Evolutionary conservation across 2,888 invertebrate species (phyloP), one percentile per base, ranked within the genome.

Genomic region (Eupithecia insigniata): DNA sequence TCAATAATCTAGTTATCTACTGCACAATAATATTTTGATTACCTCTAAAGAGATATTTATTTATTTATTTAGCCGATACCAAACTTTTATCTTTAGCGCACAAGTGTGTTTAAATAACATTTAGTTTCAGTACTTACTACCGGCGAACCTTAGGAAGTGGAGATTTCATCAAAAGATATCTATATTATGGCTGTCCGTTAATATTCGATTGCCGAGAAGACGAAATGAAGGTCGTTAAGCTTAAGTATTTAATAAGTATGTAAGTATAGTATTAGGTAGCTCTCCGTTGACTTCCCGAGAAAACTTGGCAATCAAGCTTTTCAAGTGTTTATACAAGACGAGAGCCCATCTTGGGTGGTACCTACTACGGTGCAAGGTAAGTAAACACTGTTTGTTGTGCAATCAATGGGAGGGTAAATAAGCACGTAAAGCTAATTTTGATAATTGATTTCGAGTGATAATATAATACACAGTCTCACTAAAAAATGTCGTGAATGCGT

Each of bases 151-250:
- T 51, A 43, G 62, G 66, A 70, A 73, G 70, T 30, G 26, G 14
- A 66, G 76, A 74, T 76, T 69, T 60, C 66, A 74, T 76, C 73
- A 70, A 70, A 66, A 70, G 66, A 74, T 73, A 72, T 68, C 5
- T 69, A 67, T 60, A 71, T 70, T 66, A 68, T 32, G 70, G 67
- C 67, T 70, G 73, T 70, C 71, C 43, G 71, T 66, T 67, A 32
- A 26, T 46, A 67, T 72, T 70, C 32, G 64, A 66, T 65, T 58
- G 36, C n/a, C 22, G 39, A 30, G 67, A n/a, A 60, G 67, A 30
- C 28, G 58, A 28, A 14, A 58, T 26, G n/a, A 28, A 58, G 26
- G 26, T 58, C 55, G 55, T 58, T 58, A 14, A 58, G 55, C 55
- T 6, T 10, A 26, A 14, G 55, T 58, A 28, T 58, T 58, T 58